Base-by-base conservation (phyloP, 2,888 invertebrate species). In the Tenthredo amoena region DNA sequence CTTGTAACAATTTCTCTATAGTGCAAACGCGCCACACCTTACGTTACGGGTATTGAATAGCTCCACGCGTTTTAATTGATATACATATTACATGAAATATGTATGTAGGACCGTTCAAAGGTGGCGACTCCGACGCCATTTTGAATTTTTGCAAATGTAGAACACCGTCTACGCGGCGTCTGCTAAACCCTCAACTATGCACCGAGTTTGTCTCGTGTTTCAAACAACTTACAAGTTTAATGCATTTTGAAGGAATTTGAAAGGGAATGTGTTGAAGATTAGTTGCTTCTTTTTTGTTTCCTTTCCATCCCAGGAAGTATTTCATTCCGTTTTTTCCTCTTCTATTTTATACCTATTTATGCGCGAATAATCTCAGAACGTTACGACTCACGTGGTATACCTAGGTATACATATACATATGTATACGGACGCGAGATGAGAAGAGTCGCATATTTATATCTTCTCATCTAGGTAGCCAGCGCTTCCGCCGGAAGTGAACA, bases 401-500 rank as follows among this genome's bases (percentile, higher is more conserved):
- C n/a, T 55, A 55, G 55, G 7, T 55, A 55, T 55, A 55, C 5
- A 68, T 10, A 4, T 68, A 68, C 26, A 34, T 21, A 58, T 21
- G 58, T 58, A 18, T 31, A 83, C 71, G 65, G 65, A 65, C 62
- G n/a, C 15, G 68, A 77, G 77, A 65, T 47, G 85, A 15, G 43
- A n/a, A 85, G 34, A 7, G 77, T 47, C 58, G 34, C 21, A 58
- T 37, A 26, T 9, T 85, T 65, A n/a, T 55, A 83, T 84, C 68
- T 85, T 37, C 21, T n/a, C 58, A 79, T 84, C 68, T 40, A 85
- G 86, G 82, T 85, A 85, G 85, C 74, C 84, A 43, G 65, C 81
- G 74, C 81, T 82, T 87, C 86, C 86, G 85, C 79, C 88, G 86
- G 88, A 88, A 87, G 86, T 85, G 87, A 87, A 88, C 84, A 86